phyloP scores from a whole-genome alignment of 1,140 invertebrate species.

The Calliphora vicina region DNA sequence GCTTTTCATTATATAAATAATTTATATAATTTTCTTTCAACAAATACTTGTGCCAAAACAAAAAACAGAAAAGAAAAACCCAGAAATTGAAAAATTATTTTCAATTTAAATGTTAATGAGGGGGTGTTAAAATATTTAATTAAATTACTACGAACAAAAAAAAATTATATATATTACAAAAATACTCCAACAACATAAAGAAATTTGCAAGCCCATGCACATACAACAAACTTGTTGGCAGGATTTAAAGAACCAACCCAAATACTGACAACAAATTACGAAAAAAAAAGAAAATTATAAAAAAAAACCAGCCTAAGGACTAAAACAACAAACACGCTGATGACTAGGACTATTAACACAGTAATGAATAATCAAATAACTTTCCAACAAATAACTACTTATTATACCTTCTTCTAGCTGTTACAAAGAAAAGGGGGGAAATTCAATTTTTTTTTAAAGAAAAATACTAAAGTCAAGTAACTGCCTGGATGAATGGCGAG shows the following conservation, averaged over 20 bases:
- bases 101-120: slow-evolving; percentile 33
- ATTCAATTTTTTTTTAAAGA: no score
- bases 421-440: neutral
- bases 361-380: slow-evolving; percentile 5
- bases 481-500: no score
- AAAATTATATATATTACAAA: no score
- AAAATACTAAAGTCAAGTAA: neutral
- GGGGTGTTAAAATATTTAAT: slow-evolving; percentile 31
- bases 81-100: slow-evolving; percentile 24
- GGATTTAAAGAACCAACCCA: neutral
- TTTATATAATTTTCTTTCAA: no score
- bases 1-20: neutral
- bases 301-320: neutral
- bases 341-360: neutral
- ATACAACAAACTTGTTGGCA: neutral
- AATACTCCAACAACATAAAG: neutral
- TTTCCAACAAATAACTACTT: neutral
- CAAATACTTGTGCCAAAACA: neutral
- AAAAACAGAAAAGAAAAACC: neutral
- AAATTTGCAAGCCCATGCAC: neutral
- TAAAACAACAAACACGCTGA: neutral
- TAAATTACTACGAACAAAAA: slow-evolving; percentile 15
- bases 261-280: neutral
- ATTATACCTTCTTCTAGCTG: neutral
- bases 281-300: neutral